Percentiles rank a stretch among this genome's conserved stretches.
These are phyloP conservation scores for Nannoperca obscura DNA, from an alignment of 2,797 vertebrate species.

Conservation along the genomic window DNA sequence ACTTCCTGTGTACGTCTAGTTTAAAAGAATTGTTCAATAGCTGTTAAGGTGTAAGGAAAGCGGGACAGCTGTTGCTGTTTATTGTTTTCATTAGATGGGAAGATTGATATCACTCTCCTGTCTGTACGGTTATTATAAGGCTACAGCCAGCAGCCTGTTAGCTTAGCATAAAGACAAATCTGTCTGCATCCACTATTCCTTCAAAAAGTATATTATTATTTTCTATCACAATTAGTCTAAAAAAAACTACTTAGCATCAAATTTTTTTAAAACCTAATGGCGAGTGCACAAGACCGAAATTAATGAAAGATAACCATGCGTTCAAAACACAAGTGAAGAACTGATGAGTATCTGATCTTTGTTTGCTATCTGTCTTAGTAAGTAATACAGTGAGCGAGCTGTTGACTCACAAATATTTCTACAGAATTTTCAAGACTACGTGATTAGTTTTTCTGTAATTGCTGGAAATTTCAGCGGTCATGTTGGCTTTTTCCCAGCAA, in stretches of 20 bases:
- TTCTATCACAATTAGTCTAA: background rate
- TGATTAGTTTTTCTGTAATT: constrained; percentile 14
- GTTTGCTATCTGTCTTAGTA: background rate
- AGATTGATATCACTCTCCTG: background rate
- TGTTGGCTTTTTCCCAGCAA: constrained; percentile 29
- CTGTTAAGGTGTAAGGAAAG: background rate
- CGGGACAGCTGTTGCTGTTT: background rate
- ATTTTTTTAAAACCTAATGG: background rate
- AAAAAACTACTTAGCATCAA: background rate
- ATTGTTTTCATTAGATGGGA: background rate
- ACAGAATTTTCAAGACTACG: background rate
- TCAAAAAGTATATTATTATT: background rate
- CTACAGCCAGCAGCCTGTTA: background rate
- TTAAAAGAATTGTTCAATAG: background rate
- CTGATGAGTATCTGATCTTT: background rate
- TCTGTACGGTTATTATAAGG: background rate
- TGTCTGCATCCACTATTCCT: background rate
- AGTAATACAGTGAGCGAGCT: background rate
- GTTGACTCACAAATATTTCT: constrained; percentile 13
- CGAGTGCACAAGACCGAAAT: constrained; percentile 1
- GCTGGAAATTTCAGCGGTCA: background rate
- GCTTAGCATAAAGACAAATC: constrained; percentile 10
- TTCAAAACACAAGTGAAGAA: background rate
- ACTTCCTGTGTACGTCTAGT: background rate
- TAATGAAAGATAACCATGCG: constrained; percentile 4